Evolutionary conservation across 1,140 invertebrate species (phyloP).

Genomic region (Pachypsylla venusta): DNA sequence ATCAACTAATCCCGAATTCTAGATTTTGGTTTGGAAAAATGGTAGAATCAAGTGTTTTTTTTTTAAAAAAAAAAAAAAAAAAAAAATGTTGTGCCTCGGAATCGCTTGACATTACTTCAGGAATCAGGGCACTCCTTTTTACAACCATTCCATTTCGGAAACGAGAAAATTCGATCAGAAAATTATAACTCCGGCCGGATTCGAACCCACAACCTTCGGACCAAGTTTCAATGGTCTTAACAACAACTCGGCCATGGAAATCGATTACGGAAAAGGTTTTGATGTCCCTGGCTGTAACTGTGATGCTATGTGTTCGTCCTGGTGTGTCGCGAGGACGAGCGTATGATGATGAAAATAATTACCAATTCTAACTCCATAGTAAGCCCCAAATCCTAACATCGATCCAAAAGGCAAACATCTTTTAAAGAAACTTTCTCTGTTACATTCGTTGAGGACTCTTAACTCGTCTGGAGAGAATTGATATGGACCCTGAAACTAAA

Average conservation of each 20-base stretch:
- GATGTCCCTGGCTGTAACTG: no score
- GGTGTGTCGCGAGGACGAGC: slow-evolving; percentile 1
- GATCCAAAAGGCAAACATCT: slow-evolving; percentile 47
- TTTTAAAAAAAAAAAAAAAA: slow-evolving; percentile 6
- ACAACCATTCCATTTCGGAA: no score
- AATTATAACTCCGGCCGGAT: no score
- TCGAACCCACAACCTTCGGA: no score
- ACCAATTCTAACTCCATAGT: slow-evolving; percentile 43
- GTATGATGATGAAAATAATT: slow-evolving; percentile 26
- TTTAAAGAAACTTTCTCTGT: slow-evolving; percentile 51
- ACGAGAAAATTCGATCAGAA: no score
- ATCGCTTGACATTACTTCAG: not conserved
- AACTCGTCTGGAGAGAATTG: slow-evolving; percentile 45
- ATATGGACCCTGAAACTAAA: slow-evolving; percentile 13
- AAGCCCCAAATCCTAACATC: slow-evolving; percentile 39
- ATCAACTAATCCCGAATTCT: no score
- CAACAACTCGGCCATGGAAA: slow-evolving; percentile 3
- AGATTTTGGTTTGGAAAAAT: no score
- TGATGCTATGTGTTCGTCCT: not conserved
- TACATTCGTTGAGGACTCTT: slow-evolving; percentile 48
- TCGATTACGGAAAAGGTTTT: slow-evolving; percentile 9
- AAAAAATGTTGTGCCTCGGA: slow-evolving; percentile 10
- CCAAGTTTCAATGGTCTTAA: not conserved
- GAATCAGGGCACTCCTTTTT: no score
- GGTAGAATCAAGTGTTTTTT: no score